Evolutionary conservation across 2,113 vertebrate species (phyloP).

Genomic region (Cryptotis parvus): DNA sequence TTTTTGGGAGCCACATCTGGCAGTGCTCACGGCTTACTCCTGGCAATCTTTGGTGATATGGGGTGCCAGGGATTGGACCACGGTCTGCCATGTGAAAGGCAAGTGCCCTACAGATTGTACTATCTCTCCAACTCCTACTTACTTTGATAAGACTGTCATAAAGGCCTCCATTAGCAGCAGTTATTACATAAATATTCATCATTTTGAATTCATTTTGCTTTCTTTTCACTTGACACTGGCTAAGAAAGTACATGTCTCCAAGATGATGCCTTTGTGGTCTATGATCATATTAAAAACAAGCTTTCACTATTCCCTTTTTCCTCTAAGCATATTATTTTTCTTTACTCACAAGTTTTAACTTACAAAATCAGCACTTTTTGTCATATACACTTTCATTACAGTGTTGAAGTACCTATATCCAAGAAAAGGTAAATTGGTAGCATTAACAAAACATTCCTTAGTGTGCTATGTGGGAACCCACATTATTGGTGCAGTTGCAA

Average conservation of each 20-base stretch:
- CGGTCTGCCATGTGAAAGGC: too few species aligned
- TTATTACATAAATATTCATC: not conserved
- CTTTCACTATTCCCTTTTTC: slow-evolving; percentile 9
- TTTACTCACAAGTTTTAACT: not conserved
- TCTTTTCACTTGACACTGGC: not conserved
- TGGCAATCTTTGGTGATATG: too few species aligned
- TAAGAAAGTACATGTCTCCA: slow-evolving; percentile 12
- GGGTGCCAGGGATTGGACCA: too few species aligned
- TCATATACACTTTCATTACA: not conserved
- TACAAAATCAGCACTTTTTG: slow-evolving; percentile 1
- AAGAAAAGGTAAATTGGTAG: slow-evolving; percentile 26
- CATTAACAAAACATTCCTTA: slow-evolving; percentile 22
- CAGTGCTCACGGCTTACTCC: too few species aligned
- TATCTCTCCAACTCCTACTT: not conserved
- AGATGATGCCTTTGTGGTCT: not conserved
- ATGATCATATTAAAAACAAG: not conserved
- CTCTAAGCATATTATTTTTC: slow-evolving; percentile 8
- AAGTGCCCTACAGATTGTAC: too few species aligned
- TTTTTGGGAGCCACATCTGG: too few species aligned
- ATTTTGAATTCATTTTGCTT: not conserved
- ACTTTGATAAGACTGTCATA: not conserved
- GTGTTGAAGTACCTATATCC: not conserved
- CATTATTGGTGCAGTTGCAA: not conserved
- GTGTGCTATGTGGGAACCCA: not conserved
- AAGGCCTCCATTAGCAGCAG: not conserved